A percentile compares a stretch with the other conserved stretches of the same genome.
Conservation (phyloP, 2,888 invertebrate species). For the Microctonus aethiopoides region DNA sequence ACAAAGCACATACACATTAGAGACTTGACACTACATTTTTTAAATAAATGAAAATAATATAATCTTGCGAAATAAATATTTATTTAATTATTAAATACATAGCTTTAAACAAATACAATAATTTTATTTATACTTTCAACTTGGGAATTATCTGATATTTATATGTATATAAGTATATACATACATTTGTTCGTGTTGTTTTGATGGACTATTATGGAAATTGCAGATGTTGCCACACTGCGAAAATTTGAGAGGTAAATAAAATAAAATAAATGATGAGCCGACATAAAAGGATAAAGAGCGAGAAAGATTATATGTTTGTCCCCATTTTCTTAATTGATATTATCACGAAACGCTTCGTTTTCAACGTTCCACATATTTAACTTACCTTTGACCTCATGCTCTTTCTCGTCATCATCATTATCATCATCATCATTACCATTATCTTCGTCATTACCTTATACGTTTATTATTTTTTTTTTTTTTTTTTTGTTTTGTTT, state of each 20-base stretch:
- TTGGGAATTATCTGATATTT: neutral
- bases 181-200: slow-evolving; percentile 27
- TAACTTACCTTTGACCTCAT: slow-evolving; percentile 25
- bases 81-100: neutral
- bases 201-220: slow-evolving; percentile 32
- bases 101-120: too few species aligned
- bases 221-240: slow-evolving; percentile 24
- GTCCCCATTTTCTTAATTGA: slow-evolving; percentile 34
- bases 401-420: slow-evolving; percentile 23
- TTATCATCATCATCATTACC: neutral
- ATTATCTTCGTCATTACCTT: neutral
- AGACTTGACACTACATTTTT: too few species aligned
- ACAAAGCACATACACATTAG: neutral
- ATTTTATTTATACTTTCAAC: too few species aligned
- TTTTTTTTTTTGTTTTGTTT: too few species aligned
- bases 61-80: neutral
- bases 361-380: slow-evolving; percentile 26
- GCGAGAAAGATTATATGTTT: slow-evolving; percentile 3
- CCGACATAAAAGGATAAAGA: neutral
- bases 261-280: neutral
- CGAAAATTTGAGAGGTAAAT: neutral
- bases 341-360: slow-evolving; percentile 33
- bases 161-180: too few species aligned
- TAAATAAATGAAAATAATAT: too few species aligned
- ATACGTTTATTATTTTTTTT: slow-evolving; percentile 1